These are phyloP conservation scores for Rhopalosiphum padi DNA, from an alignment of 1,140 invertebrate species.

Conservation along the genomic window DNA sequence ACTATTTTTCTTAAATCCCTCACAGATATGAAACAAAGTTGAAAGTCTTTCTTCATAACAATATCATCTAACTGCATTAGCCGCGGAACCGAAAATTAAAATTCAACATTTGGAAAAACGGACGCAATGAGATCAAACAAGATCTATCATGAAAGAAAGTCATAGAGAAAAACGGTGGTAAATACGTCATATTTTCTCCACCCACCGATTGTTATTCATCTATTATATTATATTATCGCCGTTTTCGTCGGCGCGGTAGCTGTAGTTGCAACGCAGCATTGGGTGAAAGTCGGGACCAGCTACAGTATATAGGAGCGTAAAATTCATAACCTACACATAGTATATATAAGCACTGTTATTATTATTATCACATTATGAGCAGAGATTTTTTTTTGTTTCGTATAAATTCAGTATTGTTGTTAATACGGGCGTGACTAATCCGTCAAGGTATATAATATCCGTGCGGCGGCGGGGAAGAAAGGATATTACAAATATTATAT, in stretches of 20 bases:
- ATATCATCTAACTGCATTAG: neutral
- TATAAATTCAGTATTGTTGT: constrained; percentile 55
- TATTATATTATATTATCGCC: neutral
- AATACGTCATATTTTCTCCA: neutral
- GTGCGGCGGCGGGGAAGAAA: neutral
- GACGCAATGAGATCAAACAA: neutral
- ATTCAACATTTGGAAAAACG: neutral
- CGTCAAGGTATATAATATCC: constrained; percentile 32
- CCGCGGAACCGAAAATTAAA: neutral
- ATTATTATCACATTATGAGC: constrained; percentile 17
- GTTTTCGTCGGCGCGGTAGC: neutral
- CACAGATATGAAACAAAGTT: neutral
- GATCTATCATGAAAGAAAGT: neutral
- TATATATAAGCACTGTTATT: neutral
- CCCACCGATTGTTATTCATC: neutral
- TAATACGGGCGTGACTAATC: constrained; percentile 51
- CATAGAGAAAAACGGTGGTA: neutral
- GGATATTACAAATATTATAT: neutral
- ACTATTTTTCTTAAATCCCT: neutral
- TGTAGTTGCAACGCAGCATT: neutral
- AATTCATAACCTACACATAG: neutral
- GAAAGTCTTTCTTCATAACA: neutral
- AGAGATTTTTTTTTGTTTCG: constrained; percentile 41
- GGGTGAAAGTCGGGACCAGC: neutral
- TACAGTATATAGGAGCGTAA: neutral